Evolutionary conservation across 2,797 vertebrate species (phyloP).

Genomic region (Crocidura indochinensis): DNA sequence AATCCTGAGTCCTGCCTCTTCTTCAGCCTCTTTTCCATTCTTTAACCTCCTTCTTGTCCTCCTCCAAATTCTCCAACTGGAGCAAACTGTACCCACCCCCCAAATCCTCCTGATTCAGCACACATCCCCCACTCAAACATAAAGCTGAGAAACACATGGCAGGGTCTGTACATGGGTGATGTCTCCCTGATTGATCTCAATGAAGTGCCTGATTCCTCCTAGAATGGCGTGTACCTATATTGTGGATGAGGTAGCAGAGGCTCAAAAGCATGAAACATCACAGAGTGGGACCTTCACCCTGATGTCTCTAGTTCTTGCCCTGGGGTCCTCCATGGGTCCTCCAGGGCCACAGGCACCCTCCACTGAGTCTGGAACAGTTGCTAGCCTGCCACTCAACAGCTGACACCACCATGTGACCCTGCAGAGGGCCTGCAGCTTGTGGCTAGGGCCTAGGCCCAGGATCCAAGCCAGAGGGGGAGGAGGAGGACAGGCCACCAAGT

Average conservation of each 20-base stretch:
- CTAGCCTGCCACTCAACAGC: background rate
- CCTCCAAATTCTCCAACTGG: background rate
- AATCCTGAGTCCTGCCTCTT: background rate
- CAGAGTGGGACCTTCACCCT: too few species aligned
- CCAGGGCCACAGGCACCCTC: too few species aligned
- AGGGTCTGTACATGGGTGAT: too few species aligned
- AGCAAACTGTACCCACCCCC: background rate
- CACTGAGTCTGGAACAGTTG: background rate
- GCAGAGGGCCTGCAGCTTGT: too few species aligned
- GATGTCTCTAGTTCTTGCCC: too few species aligned
- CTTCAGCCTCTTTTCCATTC: background rate
- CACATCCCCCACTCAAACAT: background rate
- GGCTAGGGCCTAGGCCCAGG: too few species aligned
- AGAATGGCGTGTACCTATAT: background rate
- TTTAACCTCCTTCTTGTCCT: background rate
- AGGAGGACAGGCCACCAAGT: background rate
- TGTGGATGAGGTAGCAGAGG: constrained; percentile 2
- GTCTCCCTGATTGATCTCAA: background rate
- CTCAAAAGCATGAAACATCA: background rate
- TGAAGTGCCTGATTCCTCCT: background rate
- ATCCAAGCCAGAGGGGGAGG: background rate
- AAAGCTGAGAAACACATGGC: background rate
- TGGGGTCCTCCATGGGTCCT: background rate
- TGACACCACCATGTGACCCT: background rate
- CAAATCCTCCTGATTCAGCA: background rate